Evolutionary conservation across 2,113 vertebrate species (phyloP), one percentile per base, ranked within the genome.

Genomic region (Notiomystis cincta): DNA sequence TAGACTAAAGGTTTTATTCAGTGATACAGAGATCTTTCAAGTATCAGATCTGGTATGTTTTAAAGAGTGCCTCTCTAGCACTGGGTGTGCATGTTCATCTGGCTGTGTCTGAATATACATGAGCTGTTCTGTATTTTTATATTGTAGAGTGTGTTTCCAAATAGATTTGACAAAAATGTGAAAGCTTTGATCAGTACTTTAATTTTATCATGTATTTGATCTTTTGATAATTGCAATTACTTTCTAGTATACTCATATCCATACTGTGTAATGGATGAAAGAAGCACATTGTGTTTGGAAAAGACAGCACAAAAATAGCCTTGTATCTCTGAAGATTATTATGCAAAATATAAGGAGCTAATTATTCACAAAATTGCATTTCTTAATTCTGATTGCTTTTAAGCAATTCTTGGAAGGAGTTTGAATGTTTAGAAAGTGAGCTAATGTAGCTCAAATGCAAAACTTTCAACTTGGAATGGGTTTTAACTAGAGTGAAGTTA

Each of bases 231-330:
- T 75, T 81, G 62, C 23, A 77, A 9, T 75, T 83, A 24, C 35
- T 88, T 93, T 86, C 35, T 83, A 28, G 31, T 79, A 10, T 60
- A 8, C 16, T 90, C 69, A 66, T 87, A 93, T 83, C 57, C 78
- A 7, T 78, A 35, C 73, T 94, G 22, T 56, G 28, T 51, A 44
- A 35, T 37, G 84, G 90, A 92, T 92, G 72, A 96, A 97, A 96
- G 91, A 31, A 89, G 40, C 47, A 50, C 45, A 27, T 33, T 87
- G 61, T 53, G 17, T 80, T 94, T 96, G 50, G 72, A 8, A 66
- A 86, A 82, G 56, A 62, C 19, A 89, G 51, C 51, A 61, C 24
- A 77, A 87, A 94, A 93, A 61, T 61, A 67, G 18, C 37, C 37
- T 54, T 86, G 15, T 69, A 30, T 85, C 40, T 61, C 37, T 88